Evolutionary conservation across 2,797 vertebrate genomes (phyloP), one percentile per base, ranked within the genome.

Genomic region (Myoxocephalus aenaeus): DNA sequence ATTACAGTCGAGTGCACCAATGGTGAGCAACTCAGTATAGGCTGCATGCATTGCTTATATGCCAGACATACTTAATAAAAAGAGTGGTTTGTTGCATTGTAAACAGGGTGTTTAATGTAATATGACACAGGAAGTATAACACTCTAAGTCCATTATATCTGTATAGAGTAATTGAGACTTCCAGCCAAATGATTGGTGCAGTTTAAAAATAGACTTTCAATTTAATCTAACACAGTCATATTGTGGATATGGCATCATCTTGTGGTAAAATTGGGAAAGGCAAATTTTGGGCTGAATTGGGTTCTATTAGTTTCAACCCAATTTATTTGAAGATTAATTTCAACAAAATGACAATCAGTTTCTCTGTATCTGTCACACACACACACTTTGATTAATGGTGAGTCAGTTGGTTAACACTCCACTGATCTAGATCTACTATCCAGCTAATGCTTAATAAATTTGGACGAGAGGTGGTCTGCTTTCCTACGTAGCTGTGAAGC

Each of bases 221-320:
- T 27, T 32, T 3, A 56, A 54, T 54, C 1, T 44, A 56, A 71
- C 4, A 27, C 1, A 57, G n/a, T 67, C 12, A 58, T 53, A 14
- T 8, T 73, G 69, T 73, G n/a, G 38, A 61, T 78, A 29, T 86
- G 69, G 82, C 73, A 79, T 44, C 89, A 89, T 87, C 88, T 87
- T 81, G 83, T 90, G 86, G 80, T 77, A 70, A 22, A 53, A 74
- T 53, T 70, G 27, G 15, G 48, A 48, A 84, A 75, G 17, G 8
- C 57, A 77, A 15, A 22, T n/a, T 9, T 7, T n/a, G 36, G 18
- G 13, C 4, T 15, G 4, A 9, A 11, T 7, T 18, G 1, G 13
- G 7, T 51, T 58, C 4, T 29, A 15, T 32, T 20, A 36, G 17
- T 18, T 34, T 25, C 50, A 27, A 50, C 0, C 51, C 61, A 20